Evolutionary conservation across 2,113 vertebrate species (phyloP).

Genomic region (Rhinolophus sinicus): DNA sequence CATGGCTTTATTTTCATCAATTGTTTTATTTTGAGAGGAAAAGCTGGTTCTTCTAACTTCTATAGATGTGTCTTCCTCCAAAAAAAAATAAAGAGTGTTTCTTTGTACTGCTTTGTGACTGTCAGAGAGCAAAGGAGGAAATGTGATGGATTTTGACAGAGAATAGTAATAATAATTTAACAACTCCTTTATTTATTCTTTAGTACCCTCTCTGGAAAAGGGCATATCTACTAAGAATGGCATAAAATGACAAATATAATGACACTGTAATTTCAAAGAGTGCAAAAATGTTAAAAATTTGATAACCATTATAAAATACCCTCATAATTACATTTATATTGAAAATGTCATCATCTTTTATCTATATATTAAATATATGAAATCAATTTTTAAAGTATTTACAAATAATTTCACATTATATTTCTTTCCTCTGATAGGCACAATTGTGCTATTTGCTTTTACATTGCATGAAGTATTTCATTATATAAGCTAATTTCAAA

Average conservation of each 20-base stretch:
- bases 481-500: slow-evolving; percentile 64
- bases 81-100: neutral
- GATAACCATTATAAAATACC: slow-evolving; percentile 66
- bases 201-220: slow-evolving; percentile 43
- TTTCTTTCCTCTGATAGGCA: slow-evolving; percentile 31
- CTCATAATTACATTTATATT: slow-evolving; percentile 73
- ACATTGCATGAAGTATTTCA: neutral
- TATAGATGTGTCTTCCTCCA: neutral
- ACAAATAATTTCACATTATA: slow-evolving; percentile 46
- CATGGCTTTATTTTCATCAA: slow-evolving; percentile 66
- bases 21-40: slow-evolving; percentile 68
- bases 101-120: slow-evolving; percentile 14
- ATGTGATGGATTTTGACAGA: slow-evolving; percentile 43
- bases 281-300: slow-evolving; percentile 67
- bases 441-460: neutral
- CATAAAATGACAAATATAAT: slow-evolving; percentile 55
- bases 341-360: slow-evolving; percentile 69
- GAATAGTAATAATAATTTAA: slow-evolving; percentile 48
- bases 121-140: slow-evolving; percentile 49
- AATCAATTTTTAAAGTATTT: slow-evolving; percentile 69
- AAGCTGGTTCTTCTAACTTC: slow-evolving; percentile 25
- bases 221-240: slow-evolving; percentile 46
- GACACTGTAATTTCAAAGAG: slow-evolving; percentile 59
- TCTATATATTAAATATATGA: slow-evolving; percentile 65
- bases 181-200: slow-evolving; percentile 49